A percentile compares a stretch with the other conserved stretches of the same genome.
These are phyloP conservation scores for Dorcus parallelipipedus DNA, from an alignment of 2,888 invertebrate species.

Conservation along the genomic window DNA sequence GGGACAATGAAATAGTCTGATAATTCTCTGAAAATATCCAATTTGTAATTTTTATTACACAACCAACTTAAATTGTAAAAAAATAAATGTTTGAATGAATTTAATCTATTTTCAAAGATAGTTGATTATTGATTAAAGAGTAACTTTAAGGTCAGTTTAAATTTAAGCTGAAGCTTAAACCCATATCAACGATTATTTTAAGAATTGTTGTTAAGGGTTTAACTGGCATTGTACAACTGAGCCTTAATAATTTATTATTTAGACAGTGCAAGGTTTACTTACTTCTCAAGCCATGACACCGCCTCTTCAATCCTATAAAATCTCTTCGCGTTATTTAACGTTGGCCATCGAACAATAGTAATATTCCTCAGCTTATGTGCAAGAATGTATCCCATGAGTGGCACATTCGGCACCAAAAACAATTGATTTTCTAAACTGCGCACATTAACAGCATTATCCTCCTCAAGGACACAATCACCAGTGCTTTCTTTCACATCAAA, in stretches of 20 bases:
- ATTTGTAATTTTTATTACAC: too few species aligned
- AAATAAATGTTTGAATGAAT: too few species aligned
- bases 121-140: too few species aligned
- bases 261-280: constrained; percentile 19
- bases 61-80: too few species aligned
- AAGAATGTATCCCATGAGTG: constrained; percentile 20
- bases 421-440: neutral
- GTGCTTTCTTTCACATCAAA: neutral
- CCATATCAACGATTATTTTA: too few species aligned
- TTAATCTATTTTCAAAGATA: too few species aligned
- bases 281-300: constrained; percentile 25
- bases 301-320: constrained; percentile 18
- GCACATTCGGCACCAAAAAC: constrained; percentile 20
- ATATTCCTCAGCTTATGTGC: constrained; percentile 10
- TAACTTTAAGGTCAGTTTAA: too few species aligned
- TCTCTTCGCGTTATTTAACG: constrained; percentile 6
- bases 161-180: too few species aligned
- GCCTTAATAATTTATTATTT: too few species aligned
- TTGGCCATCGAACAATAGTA: constrained; percentile 18
- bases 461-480: neutral
- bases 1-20: constrained; percentile 30
- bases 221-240: too few species aligned
- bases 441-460: neutral
- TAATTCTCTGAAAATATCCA: constrained; percentile 24
- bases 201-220: too few species aligned